A percentile compares a stretch with the other conserved stretches of the same genome.
phyloP scores from a whole-genome alignment of 2,797 vertebrate species.

The Malurus leucopterus region DNA sequence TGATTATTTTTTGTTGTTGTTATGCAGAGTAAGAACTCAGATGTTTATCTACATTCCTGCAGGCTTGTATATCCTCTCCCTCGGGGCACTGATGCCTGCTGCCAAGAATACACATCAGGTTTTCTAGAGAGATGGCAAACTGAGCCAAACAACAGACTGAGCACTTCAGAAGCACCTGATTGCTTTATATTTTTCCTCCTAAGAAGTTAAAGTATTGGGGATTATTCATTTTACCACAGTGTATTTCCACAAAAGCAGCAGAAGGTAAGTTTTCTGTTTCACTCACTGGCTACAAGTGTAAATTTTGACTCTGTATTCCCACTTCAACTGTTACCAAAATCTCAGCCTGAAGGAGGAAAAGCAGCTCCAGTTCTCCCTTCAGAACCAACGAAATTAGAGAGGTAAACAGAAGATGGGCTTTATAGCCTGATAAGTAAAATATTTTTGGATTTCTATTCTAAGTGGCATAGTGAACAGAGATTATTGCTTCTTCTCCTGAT shows the following conservation, averaged over 20 bases:
- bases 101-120: not conserved
- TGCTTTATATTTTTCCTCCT: not conserved
- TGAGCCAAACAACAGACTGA: not conserved
- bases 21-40: not conserved
- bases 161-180: not conserved
- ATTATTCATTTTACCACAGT: not conserved
- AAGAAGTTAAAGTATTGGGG: not conserved
- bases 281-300: not conserved
- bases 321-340: not conserved
- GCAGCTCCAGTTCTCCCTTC: not conserved
- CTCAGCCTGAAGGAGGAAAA: not conserved
- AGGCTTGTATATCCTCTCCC: slow-evolving; percentile 34
- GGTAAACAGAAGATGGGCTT: not conserved
- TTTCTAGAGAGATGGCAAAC: not conserved
- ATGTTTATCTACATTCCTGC: slow-evolving; percentile 43
- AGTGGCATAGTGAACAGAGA: not conserved
- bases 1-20: not conserved
- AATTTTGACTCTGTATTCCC: not conserved
- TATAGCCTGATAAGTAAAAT: not conserved
- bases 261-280: not conserved
- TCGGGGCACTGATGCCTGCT: not conserved
- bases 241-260: not conserved
- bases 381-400: not conserved
- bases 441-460: not conserved
- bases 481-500: not conserved